Evolutionary conservation across 92 coral and sea anemone species (phyloP).

Genomic region (Diadumene lineata): DNA sequence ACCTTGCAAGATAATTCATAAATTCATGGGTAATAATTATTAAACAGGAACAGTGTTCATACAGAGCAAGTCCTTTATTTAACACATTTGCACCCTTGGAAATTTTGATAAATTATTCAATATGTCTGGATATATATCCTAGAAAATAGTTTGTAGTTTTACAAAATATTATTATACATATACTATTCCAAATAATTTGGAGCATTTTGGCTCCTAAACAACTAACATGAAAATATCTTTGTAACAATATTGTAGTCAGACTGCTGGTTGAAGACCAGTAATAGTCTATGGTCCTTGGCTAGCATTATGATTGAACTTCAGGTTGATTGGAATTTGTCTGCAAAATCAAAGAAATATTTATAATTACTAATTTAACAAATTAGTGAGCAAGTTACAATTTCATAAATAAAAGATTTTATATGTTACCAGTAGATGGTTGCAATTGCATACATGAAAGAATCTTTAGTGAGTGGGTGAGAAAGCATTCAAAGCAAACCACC

Average conservation of each 20-base stretch:
- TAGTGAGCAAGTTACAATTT: no score
- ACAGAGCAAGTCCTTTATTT: neutral
- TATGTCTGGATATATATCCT: neutral
- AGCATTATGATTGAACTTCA: slow-evolving; percentile 4
- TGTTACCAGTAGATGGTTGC: no score
- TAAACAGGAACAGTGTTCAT: neutral
- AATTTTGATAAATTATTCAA: slow-evolving; percentile 13
- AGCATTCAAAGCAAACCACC: no score
- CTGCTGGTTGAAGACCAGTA: neutral
- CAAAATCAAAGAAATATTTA: neutral
- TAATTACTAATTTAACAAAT: neutral
- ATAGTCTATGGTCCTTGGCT: neutral
- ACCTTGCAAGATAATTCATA: neutral
- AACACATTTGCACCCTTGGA: neutral
- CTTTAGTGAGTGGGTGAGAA: no score
- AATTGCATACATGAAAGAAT: no score
- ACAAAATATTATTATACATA: slow-evolving; percentile 18
- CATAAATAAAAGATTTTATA: no score
- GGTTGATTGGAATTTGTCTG: slow-evolving; percentile 12
- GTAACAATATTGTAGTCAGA: slow-evolving; percentile 12
- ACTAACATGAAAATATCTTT: slow-evolving; percentile 19
- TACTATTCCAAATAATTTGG: neutral
- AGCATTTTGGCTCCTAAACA: neutral
- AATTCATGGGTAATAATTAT: neutral
- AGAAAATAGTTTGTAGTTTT: slow-evolving; percentile 9